phyloP scores from a whole-genome alignment of 2,113 vertebrate genomes.

The Motacilla alba region DNA sequence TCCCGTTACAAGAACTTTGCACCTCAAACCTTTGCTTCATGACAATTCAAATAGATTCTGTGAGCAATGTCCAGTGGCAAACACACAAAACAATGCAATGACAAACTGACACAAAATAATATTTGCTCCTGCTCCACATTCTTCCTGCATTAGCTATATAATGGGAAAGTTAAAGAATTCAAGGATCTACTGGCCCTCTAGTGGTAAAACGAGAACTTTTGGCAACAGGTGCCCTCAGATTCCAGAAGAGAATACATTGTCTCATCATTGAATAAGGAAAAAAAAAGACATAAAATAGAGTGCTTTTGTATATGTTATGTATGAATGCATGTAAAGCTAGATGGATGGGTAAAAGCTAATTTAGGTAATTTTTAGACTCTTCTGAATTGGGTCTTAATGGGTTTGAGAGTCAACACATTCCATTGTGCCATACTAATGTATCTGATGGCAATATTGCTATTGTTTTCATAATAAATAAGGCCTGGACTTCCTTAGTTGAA shows the following conservation, averaged over 20 bases:
- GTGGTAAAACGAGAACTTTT: not conserved
- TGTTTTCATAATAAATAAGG: not conserved
- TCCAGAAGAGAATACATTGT: not conserved
- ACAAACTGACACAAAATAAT: slow-evolving; percentile 11
- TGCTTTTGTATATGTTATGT: not conserved
- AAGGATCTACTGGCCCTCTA: slow-evolving; percentile 18
- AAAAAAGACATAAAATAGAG: not conserved
- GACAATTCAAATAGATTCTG: not conserved
- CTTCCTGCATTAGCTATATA: not conserved
- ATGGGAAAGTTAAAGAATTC: not conserved
- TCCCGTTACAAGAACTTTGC: not conserved
- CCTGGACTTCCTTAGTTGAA: not conserved
- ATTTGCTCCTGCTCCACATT: not conserved
- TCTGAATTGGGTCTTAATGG: not conserved
- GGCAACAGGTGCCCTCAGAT: not conserved
- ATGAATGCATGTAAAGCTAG: not conserved
- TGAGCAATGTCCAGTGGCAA: not conserved
- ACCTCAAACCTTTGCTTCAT: not conserved
- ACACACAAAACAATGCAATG: not conserved
- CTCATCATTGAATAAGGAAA: not conserved
- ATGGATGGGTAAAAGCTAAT: not conserved
- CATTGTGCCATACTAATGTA: not conserved
- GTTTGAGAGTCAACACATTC: not conserved
- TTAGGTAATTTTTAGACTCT: not conserved
- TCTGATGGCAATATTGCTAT: not conserved